Evolutionary conservation across 2,888 invertebrate species (phyloP).

Genomic region (Acrobasis suavella): DNA sequence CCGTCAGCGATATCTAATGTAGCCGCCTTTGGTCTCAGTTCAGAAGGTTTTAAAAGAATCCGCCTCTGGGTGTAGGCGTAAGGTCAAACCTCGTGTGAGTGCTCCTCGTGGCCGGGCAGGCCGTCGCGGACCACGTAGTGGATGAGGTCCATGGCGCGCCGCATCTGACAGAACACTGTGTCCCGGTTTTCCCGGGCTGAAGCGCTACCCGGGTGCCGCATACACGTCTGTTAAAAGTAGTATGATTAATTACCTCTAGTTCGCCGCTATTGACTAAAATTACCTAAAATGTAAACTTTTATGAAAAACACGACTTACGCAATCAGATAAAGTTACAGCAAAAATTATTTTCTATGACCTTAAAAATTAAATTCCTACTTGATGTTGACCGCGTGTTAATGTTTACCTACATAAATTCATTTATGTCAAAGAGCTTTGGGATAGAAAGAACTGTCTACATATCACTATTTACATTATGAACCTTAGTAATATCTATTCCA

Average conservation of each 20-base stretch:
- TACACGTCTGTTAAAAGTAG: slow-evolving; percentile 85
- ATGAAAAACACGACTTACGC: too few relatives aligned
- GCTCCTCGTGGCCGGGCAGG: slow-evolving; percentile 85
- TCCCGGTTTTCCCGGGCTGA: slow-evolving; percentile 97
- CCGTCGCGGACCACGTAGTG: slow-evolving; percentile 99
- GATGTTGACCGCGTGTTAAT: too few relatives aligned
- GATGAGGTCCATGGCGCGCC: slow-evolving; percentile 97
- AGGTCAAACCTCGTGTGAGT: slow-evolving; percentile 69
- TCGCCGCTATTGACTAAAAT: too few relatives aligned
- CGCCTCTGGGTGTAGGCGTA: slow-evolving; percentile 1
- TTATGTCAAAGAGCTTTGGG: too few relatives aligned
- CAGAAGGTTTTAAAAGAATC: neutral
- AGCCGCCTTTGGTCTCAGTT: neutral
- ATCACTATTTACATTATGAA: neutral
- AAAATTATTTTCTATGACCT: too few relatives aligned
- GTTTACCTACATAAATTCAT: too few relatives aligned
- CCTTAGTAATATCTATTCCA: neutral
- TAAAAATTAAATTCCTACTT: too few relatives aligned
- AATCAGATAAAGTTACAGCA: too few relatives aligned
- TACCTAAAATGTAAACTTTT: too few relatives aligned
- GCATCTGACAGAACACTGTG: slow-evolving; percentile 98
- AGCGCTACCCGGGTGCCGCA: slow-evolving; percentile 96
- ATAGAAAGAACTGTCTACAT: too few relatives aligned
- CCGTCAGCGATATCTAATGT: too few relatives aligned
- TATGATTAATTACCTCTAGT: neutral